Evolutionary conservation across 2,113 vertebrate species (phyloP).

Genomic region (Hoplias malabaricus): DNA sequence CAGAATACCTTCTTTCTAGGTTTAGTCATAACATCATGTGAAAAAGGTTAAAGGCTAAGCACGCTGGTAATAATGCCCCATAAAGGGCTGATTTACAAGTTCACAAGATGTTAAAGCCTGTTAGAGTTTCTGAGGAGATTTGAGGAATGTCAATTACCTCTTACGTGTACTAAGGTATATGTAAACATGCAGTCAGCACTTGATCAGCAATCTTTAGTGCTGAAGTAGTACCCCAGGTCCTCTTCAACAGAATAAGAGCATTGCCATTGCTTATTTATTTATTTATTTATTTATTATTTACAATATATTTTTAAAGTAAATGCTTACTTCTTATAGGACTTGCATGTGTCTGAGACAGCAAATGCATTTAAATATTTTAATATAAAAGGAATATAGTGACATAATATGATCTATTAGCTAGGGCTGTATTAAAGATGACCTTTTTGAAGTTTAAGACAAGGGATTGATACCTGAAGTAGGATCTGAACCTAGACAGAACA

Average conservation of each 20-base stretch:
- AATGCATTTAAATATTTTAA: too few species aligned
- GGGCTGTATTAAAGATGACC: too few species aligned
- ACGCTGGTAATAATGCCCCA: not conserved
- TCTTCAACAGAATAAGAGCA: not conserved
- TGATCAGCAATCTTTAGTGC: not conserved
- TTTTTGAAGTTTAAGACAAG: too few species aligned
- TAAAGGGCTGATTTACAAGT: not conserved
- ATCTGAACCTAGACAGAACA: too few species aligned
- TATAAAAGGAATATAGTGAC: too few species aligned
- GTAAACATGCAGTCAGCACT: not conserved
- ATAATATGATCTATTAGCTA: too few species aligned
- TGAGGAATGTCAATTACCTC: not conserved
- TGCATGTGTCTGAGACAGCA: too few species aligned
- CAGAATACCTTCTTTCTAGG: not conserved
- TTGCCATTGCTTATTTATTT: not conserved
- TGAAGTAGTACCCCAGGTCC: not conserved
- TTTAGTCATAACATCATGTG: not conserved
- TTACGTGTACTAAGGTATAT: not conserved
- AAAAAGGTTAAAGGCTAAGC: not conserved
- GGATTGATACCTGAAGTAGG: too few species aligned
- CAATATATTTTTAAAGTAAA: too few species aligned
- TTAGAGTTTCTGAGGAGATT: not conserved
- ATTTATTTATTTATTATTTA: too few species aligned
- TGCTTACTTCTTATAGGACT: too few species aligned
- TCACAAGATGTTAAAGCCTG: not conserved